phyloP scores from a whole-genome alignment of 92 coral and sea anemone species.

The Zoanthus sansibaricus region DNA sequence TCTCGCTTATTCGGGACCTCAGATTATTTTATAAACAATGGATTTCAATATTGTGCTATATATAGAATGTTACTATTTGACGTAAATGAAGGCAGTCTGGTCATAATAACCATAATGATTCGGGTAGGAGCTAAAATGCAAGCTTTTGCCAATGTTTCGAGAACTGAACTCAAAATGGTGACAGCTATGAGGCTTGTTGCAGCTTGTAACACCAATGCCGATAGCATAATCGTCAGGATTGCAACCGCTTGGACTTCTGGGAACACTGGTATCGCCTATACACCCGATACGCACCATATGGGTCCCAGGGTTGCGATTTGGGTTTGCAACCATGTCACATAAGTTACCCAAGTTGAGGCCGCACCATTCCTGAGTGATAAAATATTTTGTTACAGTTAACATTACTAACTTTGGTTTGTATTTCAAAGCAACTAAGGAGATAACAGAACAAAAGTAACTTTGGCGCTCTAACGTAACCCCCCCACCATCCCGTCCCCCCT shows the following conservation, averaged over 20 bases:
- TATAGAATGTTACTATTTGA: constrained; percentile 52
- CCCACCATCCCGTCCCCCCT: too few relatives aligned
- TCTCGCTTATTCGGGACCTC: too few relatives aligned
- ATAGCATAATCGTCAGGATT: constrained; percentile 95
- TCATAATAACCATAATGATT: constrained; percentile 86
- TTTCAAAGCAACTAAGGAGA: too few relatives aligned
- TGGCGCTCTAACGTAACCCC: too few relatives aligned
- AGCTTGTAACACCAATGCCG: constrained; percentile 98
- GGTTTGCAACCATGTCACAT: constrained; percentile 88
- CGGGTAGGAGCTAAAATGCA: constrained; percentile 84
- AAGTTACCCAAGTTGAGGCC: constrained; percentile 95
- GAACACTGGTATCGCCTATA: constrained; percentile 92
- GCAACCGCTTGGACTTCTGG: constrained; percentile 82
- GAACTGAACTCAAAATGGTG: constrained; percentile 65
- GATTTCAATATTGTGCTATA: neutral
- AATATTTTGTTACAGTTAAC: neutral
- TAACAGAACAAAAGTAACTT: too few relatives aligned
- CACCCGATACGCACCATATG: constrained; percentile 96
- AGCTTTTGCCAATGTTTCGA: constrained; percentile 79
- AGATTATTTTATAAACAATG: too few relatives aligned
- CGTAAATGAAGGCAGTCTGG: constrained; percentile 95
- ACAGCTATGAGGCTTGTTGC: constrained; percentile 81
- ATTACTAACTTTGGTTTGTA: neutral
- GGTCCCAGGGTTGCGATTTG: constrained; percentile 93
- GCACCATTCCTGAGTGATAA: constrained; percentile 88